These are phyloP conservation scores for Myiozetetes cayanensis DNA, from an alignment of 2,113 vertebrate species.

Conservation along the genomic window DNA sequence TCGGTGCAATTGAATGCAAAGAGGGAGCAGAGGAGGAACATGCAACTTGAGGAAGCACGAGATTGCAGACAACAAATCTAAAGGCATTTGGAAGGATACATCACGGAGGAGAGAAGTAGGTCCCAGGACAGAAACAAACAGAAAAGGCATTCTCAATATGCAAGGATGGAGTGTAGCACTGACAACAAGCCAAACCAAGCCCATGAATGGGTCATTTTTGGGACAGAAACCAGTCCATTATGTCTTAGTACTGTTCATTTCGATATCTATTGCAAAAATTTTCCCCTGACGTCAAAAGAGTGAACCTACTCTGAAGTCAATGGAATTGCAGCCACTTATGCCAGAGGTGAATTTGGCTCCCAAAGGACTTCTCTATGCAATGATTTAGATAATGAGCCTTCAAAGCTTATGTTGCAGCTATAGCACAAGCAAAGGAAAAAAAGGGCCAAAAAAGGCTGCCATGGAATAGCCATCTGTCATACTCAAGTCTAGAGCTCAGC, in stretches of 20 bases:
- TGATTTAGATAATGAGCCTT: slow-evolving; percentile 11
- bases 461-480: background rate
- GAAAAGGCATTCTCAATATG: background rate
- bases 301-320: slow-evolving; percentile 18
- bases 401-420: background rate
- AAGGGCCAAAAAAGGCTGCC: background rate
- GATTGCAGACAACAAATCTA: background rate
- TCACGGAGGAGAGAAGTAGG: background rate
- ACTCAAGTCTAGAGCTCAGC: background rate
- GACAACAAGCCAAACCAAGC: background rate
- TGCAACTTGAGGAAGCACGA: background rate
- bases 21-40: background rate
- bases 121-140: background rate
- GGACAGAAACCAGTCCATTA: background rate
- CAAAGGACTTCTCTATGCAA: background rate
- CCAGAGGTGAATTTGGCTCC: slow-evolving; percentile 15
- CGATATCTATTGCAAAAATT: slow-evolving; percentile 28
- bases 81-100: background rate
- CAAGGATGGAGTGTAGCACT: background rate
- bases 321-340: slow-evolving; percentile 12
- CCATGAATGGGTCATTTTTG: background rate
- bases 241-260: background rate
- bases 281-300: background rate
- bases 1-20: background rate
- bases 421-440: background rate